Base-by-base conservation (phyloP, 2,113 vertebrate species). In the Gymnocephalus cernua region DNA sequence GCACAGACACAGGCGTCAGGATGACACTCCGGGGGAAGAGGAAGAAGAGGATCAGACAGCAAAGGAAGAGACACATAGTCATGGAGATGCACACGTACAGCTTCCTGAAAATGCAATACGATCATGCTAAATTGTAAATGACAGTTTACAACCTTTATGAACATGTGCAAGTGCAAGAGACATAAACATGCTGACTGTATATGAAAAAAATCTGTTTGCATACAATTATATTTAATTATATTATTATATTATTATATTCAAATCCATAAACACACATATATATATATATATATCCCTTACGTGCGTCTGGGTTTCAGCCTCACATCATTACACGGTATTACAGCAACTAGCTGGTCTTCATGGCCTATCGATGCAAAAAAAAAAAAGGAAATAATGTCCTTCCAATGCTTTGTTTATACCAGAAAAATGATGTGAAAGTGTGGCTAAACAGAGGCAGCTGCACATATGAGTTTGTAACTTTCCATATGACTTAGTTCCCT, bases 261-360 rank as follows among this genome's bases (percentile, higher is more conserved):
- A 16, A 57, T 7, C 2, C 21, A 23, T 9, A 27, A 13, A 35
- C 3, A 61, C 6, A 35, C 38, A 21, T 25, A 29, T 19, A 15
- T 47, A 35, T 2, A 61, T 4, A 35, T 29, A 21, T 25, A 29
- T 19, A 15, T 47, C 50, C 54, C 98, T 97, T 96, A 99, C 98
- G 98, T 99, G 95, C 95, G 96, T 88, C 96, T 96, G 69, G 98
- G 98, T 70, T 95, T 96, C 88, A 99, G 94, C 82, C 98, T 95
- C 74, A 97, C 96, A 84, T 99, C 98, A 68, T 96, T 99, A 79
- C 99, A 99, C 3, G 98, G 97, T 88, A 99, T 99, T 58, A 99
- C 95, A 11, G 98, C 98, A 68, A 99, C 97, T 0, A 99, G 94
- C 81, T 99, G 97, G 84, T 97, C 97, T 91, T 97, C 94, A 41